Evolutionary conservation across 2,888 invertebrate species (phyloP).

Genomic region (Caenorhabditis sp.): DNA sequence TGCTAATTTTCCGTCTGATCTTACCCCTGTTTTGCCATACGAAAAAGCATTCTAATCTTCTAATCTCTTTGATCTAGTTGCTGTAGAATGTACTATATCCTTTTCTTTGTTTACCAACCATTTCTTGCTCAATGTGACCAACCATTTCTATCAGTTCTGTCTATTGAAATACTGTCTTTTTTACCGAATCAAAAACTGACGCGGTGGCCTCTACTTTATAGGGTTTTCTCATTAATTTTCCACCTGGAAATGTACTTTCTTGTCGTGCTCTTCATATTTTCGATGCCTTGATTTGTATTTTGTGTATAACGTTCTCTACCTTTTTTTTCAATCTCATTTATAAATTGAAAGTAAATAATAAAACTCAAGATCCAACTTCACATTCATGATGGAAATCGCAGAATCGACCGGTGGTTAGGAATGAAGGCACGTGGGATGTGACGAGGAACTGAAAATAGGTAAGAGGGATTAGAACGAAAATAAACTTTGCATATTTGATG

Average conservation of each 20-base stretch:
- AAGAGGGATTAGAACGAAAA: background rate
- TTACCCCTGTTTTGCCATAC: slow-evolving; percentile 42
- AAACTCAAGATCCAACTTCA: background rate
- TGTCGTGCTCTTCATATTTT: background rate
- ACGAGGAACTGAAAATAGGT: slow-evolving; percentile 58
- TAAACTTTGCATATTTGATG: background rate
- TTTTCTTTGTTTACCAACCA: slow-evolving; percentile 19
- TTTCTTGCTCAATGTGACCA: slow-evolving; percentile 34
- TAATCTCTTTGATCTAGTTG: slow-evolving; percentile 27
- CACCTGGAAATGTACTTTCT: slow-evolving; percentile 9
- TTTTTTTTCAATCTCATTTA: slow-evolving; percentile 24
- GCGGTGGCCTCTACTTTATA: slow-evolving; percentile 48
- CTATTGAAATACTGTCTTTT: background rate
- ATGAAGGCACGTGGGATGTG: slow-evolving; percentile 50
- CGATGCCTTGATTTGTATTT: slow-evolving; percentile 35
- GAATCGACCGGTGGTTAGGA: slow-evolving; percentile 44
- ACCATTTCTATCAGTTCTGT: slow-evolving; percentile 3
- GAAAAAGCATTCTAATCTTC: slow-evolving; percentile 42
- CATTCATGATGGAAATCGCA: slow-evolving; percentile 51
- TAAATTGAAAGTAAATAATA: slow-evolving; percentile 21
- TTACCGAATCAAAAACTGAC: slow-evolving; percentile 51
- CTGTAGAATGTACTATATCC: slow-evolving; percentile 41
- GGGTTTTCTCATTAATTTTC: slow-evolving; percentile 32
- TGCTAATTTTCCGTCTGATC: slow-evolving; percentile 15
- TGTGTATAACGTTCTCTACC: slow-evolving; percentile 24